Evolutionary conservation across 2,797 vertebrate genomes (phyloP).

Genomic region (Pangasius mekongensis): DNA sequence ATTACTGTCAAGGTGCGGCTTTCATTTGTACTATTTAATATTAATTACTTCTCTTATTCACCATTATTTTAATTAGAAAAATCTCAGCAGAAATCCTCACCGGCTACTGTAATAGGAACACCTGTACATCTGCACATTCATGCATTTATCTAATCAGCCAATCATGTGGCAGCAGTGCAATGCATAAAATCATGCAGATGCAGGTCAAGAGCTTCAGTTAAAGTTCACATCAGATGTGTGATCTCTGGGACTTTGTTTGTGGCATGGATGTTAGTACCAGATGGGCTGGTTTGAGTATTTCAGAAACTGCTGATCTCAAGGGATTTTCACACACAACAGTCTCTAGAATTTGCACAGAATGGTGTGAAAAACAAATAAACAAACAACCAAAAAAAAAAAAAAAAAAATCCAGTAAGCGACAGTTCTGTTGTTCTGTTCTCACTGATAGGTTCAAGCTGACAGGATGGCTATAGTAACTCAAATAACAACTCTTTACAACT

Average conservation of each 20-base stretch:
- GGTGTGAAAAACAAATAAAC: not conserved
- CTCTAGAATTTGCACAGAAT: not conserved
- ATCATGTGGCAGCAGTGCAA: not conserved
- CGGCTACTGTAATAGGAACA: not conserved
- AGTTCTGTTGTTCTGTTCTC: not conserved
- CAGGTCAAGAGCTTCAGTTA: not conserved
- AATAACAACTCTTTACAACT: not conserved
- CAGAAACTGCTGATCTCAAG: not conserved
- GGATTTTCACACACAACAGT: not conserved
- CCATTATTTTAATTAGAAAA: not conserved
- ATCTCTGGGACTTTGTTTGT: not conserved
- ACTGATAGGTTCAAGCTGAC: not conserved
- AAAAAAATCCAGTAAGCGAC: not conserved
- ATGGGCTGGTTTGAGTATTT: not conserved
- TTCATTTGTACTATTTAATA: not conserved
- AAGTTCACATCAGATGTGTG: not conserved
- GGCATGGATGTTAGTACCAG: not conserved
- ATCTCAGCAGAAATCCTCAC: not conserved
- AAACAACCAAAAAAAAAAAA: not conserved
- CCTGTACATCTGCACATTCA: not conserved
- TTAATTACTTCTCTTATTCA: not conserved
- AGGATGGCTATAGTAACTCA: not conserved
- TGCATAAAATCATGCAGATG: not conserved
- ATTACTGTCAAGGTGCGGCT: not conserved
- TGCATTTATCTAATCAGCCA: not conserved